A percentile compares a stretch with the other conserved stretches of the same genome.
phyloP scores from a whole-genome alignment of 2,888 invertebrate genomes.

The Philaethria dido region DNA sequence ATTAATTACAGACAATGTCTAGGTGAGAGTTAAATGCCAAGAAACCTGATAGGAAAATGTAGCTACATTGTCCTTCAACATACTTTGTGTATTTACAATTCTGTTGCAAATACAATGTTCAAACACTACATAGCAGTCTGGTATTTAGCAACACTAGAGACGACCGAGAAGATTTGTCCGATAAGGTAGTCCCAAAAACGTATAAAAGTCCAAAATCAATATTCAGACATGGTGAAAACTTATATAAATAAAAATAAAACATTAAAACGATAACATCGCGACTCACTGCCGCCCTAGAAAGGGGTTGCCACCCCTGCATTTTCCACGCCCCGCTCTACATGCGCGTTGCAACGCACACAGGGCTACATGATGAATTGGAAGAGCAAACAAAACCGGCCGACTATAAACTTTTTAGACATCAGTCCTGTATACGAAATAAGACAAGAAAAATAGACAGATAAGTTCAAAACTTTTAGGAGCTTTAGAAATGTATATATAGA shows the following conservation, averaged over 20 bases:
- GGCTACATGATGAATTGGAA: constrained; percentile 49
- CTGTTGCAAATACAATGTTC: no score
- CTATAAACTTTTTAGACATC: constrained; percentile 42
- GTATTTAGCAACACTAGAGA: not conserved
- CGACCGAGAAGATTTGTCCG: not conserved
- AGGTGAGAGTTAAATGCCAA: not conserved
- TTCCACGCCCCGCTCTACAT: constrained; percentile 59
- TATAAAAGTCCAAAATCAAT: constrained; percentile 3
- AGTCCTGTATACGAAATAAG: constrained; percentile 31
- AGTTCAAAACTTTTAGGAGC: not conserved
- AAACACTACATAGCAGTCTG: not conserved
- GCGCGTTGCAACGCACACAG: constrained; percentile 55
- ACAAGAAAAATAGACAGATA: not conserved
- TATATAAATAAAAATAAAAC: constrained; percentile 21
- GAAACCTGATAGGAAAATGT: not conserved
- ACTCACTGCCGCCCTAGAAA: constrained; percentile 63
- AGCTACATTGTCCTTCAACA: not conserved
- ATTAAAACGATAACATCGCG: constrained; percentile 28
- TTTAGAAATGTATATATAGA: not conserved
- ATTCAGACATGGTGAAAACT: not conserved
- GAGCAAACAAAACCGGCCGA: constrained; percentile 48
- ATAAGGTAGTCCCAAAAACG: not conserved
- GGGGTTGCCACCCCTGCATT: constrained; percentile 53
- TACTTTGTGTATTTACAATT: no score
- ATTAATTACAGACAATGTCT: not conserved